Conservation (phyloP, 2,113 vertebrate genomes). For the Coptodon bakossiorum region DNA sequence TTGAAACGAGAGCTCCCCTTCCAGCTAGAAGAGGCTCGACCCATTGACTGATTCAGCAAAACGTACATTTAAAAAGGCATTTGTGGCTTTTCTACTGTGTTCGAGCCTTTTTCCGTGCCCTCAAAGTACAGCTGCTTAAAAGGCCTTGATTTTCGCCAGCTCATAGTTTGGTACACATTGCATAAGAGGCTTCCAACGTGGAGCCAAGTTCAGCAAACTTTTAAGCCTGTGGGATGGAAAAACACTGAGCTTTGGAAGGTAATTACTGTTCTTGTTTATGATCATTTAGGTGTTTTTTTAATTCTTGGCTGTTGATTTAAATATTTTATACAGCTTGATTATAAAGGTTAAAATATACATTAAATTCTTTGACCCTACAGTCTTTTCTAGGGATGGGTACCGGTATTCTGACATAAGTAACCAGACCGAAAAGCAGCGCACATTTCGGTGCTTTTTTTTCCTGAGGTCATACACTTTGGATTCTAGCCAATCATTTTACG, state of each 20-base stretch:
- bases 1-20: background rate
- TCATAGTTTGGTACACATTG: background rate
- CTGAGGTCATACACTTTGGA: background rate
- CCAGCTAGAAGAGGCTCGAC: background rate
- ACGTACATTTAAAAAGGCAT: background rate
- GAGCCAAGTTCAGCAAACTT: background rate
- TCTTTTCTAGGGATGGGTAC: background rate
- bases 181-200: background rate
- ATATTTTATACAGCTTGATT: background rate
- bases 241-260: background rate
- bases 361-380: background rate
- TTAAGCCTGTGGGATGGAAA: background rate
- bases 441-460: background rate
- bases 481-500: fast-evolving
- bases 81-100: background rate
- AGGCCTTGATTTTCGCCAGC: background rate
- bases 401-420: background rate
- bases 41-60: background rate
- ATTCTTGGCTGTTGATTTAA: background rate
- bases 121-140: background rate
- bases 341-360: background rate
- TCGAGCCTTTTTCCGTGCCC: background rate
- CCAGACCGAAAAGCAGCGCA: background rate
- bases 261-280: background rate
- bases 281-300: background rate